A percentile compares a stretch with the other conserved stretches of the same genome.
These are phyloP conservation scores for Caloenas nicobarica DNA, from an alignment of 2,113 vertebrate genomes.

Conservation along the genomic window DNA sequence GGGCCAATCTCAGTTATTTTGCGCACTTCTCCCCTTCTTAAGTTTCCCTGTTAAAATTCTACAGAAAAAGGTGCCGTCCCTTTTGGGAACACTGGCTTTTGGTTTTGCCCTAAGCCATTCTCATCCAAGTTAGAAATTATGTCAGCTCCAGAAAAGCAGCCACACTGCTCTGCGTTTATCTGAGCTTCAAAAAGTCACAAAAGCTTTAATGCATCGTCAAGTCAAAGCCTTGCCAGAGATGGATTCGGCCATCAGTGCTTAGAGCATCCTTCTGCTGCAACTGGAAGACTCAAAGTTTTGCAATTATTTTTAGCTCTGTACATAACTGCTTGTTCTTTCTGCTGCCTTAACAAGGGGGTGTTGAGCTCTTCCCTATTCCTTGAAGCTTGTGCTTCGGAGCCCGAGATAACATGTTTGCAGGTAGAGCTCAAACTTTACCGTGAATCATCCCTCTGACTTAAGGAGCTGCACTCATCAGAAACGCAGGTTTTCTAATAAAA, in stretches of 20 bases:
- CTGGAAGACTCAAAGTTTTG: background rate
- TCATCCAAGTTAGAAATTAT: background rate
- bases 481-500: background rate
- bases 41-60: background rate
- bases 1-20: background rate
- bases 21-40: background rate
- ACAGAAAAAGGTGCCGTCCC: background rate
- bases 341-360: background rate
- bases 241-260: background rate
- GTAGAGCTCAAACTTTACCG: background rate
- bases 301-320: slow-evolving; percentile 46
- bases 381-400: slow-evolving; percentile 3
- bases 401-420: background rate
- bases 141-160: background rate
- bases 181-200: slow-evolving; percentile 19
- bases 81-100: background rate
- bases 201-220: background rate
- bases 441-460: background rate
- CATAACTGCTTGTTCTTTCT: slow-evolving; percentile 20
- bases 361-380: background rate
- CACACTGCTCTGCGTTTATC: fast-evolving
- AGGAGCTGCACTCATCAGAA: background rate
- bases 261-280: background rate
- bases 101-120: background rate
- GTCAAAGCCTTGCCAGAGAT: background rate